phyloP scores from a whole-genome alignment of 1,140 invertebrate genomes.

The Heliconius himera region DNA sequence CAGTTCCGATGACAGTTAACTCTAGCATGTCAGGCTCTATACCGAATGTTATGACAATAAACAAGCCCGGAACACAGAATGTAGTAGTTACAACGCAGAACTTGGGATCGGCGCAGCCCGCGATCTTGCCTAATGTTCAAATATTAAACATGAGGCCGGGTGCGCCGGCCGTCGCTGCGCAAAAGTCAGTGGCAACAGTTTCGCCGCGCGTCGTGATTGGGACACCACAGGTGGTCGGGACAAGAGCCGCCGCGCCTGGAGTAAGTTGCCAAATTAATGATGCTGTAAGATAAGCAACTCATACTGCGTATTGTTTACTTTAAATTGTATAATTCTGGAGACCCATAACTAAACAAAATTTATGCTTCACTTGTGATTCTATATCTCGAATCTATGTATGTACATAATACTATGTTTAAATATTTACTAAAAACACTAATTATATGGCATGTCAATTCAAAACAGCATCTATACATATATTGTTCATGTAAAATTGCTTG shows the following conservation, averaged over 20 bases:
- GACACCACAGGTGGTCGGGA: slow-evolving; percentile 89
- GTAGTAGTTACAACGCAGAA: slow-evolving; percentile 83
- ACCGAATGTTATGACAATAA: slow-evolving; percentile 79
- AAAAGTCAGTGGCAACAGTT: slow-evolving; percentile 87
- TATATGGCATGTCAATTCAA: not conserved
- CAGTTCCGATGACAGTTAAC: slow-evolving; percentile 87
- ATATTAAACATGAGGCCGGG: slow-evolving; percentile 92
- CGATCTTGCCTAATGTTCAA: slow-evolving; percentile 89
- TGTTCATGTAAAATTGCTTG: slow-evolving; percentile 5
- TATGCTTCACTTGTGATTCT: slow-evolving; percentile 2
- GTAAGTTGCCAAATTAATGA: slow-evolving; percentile 82
- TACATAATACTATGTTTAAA: slow-evolving; percentile 8
- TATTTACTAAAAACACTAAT: slow-evolving; percentile 17
- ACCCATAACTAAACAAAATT: slow-evolving; percentile 7
- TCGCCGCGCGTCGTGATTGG: slow-evolving; percentile 90
- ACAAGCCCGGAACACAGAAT: slow-evolving; percentile 80
- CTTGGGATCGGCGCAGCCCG: slow-evolving; percentile 82
- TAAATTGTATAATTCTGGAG: slow-evolving; percentile 11
- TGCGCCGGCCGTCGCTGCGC: slow-evolving; percentile 85
- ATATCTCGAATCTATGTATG: not conserved
- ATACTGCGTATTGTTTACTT: not conserved
- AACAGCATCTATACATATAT: not conserved
- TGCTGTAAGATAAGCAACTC: slow-evolving; percentile 20
- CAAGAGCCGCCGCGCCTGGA: slow-evolving; percentile 89
- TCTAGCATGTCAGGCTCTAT: slow-evolving; percentile 76